Base-by-base conservation (phyloP, 1,140 invertebrate genomes). In the Nylanderia fulva region DNA sequence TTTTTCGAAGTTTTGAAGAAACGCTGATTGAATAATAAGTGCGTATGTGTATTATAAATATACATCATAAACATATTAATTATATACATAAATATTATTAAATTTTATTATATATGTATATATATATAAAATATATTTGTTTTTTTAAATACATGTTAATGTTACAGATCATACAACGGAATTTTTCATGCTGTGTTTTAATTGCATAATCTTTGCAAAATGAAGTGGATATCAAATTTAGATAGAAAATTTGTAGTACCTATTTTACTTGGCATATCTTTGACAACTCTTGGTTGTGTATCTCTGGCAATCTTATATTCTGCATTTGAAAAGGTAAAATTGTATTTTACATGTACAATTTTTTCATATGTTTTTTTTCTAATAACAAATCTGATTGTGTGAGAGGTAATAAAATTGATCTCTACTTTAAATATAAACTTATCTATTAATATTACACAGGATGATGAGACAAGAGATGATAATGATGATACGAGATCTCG, bases 261-360 rank as follows among this genome's bases (percentile, higher is more conserved):
- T n/a, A 54, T 92, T 36, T 61, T 92, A 52, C 72, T 95, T 18
- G 94, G 93, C 18, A 85, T 95, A 56, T 95, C 95, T 9, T 61
- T 95, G 68, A 94, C 94, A 87, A 93, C 94, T 84, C 86, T 94
- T 27, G 87, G 93, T 36, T 2, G 45, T 48, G 15, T 76, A 24
- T 76, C 74, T 7, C 6, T 76, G 8, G 90, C 93, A 24, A 92
- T 94, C 85, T 85, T 95, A 21, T 36, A 95, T 89, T 85, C 93
- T 52, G 86, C 95, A 6, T 89, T 92, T 29, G 94, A 93, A 90
- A 94, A 94, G 91, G 94, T 93, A 86, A 91, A 64, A 7, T 66
- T 9, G 18, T 24, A 39, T 58, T 24, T 18, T 45, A n/a, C n/a
- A n/a, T n/a, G n/a, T 58, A 27, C 27, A 63, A 33, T 68, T 13